These are phyloP conservation scores for Stegophylla sp. DNA, from an alignment of 2,888 invertebrate species.

Conservation along the genomic window DNA sequence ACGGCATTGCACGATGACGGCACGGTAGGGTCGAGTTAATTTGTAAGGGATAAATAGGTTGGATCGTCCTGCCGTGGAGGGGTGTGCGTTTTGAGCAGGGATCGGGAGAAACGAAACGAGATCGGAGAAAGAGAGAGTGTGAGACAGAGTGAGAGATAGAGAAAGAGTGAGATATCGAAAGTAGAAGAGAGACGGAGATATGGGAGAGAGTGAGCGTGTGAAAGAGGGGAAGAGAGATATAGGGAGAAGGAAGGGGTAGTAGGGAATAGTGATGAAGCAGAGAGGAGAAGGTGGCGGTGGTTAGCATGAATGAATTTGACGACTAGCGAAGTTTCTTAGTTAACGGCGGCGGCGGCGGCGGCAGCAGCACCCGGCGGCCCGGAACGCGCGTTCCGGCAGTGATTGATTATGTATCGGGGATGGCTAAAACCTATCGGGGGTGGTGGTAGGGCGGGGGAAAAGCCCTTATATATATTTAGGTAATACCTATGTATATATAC, in stretches of 20 bases:
- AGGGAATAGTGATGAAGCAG: not conserved
- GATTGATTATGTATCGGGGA: constrained; percentile 59
- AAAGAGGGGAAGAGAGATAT: not conserved
- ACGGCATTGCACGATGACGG: constrained; percentile 30
- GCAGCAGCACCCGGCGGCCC: constrained; percentile 45
- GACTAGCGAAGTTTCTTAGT: constrained; percentile 59
- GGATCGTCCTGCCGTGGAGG: constrained; percentile 31
- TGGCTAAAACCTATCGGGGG: constrained; percentile 48
- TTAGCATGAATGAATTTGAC: constrained; percentile 59
- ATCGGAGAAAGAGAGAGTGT: not conserved
- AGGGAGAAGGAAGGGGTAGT: not conserved
- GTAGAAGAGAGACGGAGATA: not conserved
- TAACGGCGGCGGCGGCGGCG: constrained; percentile 48
- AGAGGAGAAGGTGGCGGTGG: constrained; percentile 17
- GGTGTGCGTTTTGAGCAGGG: not conserved
- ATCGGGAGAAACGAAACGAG: not conserved
- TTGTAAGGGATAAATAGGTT: constrained; percentile 59
- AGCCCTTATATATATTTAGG: constrained; percentile 48
- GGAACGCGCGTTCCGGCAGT: constrained; percentile 55
- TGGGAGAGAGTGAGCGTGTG: not conserved
- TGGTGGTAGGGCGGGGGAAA: not conserved
- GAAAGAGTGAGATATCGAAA: not conserved
- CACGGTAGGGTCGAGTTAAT: constrained; percentile 55
- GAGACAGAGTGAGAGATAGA: not conserved
- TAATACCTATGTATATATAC: constrained; percentile 35